Evolutionary conservation across 2,797 vertebrate genomes (phyloP).

Genomic region (Rhynchonycteris naso): DNA sequence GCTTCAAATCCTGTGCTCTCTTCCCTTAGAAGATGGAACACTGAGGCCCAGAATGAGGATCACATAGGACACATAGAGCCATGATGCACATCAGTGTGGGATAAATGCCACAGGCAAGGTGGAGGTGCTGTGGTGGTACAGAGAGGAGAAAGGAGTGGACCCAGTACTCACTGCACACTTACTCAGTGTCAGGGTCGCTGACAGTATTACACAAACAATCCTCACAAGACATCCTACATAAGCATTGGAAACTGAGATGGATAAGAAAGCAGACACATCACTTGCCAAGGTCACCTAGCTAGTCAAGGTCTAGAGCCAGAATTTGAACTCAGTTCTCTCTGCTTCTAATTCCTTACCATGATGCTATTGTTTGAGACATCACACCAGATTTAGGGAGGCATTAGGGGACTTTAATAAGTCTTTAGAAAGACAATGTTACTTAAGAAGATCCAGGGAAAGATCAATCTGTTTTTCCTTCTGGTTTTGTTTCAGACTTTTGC

Average conservation of each 20-base stretch:
- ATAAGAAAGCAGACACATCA: not conserved
- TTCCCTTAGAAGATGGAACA: not conserved
- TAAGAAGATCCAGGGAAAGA: not conserved
- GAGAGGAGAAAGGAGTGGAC: not conserved
- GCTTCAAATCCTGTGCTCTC: not conserved
- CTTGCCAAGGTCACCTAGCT: not conserved
- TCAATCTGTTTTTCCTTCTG: not conserved
- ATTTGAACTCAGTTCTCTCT: not conserved
- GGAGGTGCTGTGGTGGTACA: rapidly evolving
- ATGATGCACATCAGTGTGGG: not conserved
- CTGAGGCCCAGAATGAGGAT: not conserved
- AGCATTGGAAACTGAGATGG: not conserved
- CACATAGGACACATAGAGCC: not conserved
- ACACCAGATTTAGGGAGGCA: not conserved
- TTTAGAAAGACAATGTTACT: not conserved
- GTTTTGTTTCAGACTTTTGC: not conserved
- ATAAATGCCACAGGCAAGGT: not conserved
- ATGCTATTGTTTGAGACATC: not conserved
- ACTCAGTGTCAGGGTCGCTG: not conserved
- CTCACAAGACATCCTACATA: not conserved
- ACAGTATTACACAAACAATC: not conserved
- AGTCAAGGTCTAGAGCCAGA: not conserved
- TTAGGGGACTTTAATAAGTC: not conserved
- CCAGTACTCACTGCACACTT: too few species aligned
- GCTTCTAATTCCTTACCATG: not conserved